Evolutionary conservation across 2,888 invertebrate genomes (phyloP).

Genomic region (Oxycera nigricornis): DNA sequence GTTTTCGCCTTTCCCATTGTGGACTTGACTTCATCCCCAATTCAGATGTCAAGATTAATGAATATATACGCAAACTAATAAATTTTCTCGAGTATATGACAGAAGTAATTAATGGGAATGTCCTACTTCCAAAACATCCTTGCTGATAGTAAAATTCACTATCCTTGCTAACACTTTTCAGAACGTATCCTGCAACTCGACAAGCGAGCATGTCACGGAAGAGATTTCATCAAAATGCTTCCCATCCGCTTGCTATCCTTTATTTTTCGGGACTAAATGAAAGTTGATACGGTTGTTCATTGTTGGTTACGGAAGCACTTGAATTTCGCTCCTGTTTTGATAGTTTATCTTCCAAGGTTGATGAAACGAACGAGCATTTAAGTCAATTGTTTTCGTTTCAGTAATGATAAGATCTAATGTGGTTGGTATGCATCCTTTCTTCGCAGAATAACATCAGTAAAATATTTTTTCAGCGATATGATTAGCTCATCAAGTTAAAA

Average conservation of each 20-base stretch:
- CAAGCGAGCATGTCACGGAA: slow-evolving; percentile 47
- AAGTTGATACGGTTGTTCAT: slow-evolving; percentile 15
- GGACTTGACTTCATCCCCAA: slow-evolving; percentile 17
- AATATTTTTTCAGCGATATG: too few relatives aligned
- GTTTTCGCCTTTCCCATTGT: slow-evolving; percentile 6
- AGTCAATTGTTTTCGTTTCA: slow-evolving; percentile 25
- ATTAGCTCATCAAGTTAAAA: too few relatives aligned
- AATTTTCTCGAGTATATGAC: slow-evolving; percentile 30
- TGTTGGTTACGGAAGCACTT: neutral
- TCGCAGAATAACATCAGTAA: too few relatives aligned
- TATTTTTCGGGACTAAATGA: neutral
- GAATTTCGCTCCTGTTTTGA: neutral
- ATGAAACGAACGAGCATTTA: neutral
- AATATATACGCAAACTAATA: slow-evolving; percentile 38
- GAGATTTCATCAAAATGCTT: neutral
- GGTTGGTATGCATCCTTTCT: slow-evolving; percentile 12
- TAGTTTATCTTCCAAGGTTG: slow-evolving; percentile 16
- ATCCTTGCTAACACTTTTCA: too few relatives aligned
- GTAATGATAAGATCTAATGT: slow-evolving; percentile 28
- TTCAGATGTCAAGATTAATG: slow-evolving; percentile 39
- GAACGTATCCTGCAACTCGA: neutral
- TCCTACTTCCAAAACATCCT: slow-evolving; percentile 1
- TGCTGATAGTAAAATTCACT: too few relatives aligned
- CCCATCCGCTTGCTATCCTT: neutral
- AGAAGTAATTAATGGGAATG: slow-evolving; percentile 37